These are phyloP conservation scores for Ursus arctos DNA, from an alignment of 2,113 vertebrate species.

Conservation along the genomic window DNA sequence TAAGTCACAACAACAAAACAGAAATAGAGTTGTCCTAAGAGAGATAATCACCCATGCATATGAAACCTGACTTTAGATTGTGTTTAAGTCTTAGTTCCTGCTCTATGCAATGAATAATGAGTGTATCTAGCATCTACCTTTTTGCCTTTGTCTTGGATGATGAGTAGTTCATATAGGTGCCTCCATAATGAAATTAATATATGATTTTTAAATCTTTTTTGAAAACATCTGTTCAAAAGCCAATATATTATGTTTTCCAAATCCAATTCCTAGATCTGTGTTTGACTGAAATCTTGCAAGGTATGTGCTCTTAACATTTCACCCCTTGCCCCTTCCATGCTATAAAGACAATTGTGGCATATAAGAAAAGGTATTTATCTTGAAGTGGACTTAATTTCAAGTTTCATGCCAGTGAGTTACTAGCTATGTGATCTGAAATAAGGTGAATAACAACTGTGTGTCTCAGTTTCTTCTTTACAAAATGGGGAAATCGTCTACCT, in stretches of 20 bases:
- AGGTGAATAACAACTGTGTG: not conserved
- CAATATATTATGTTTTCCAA: not conserved
- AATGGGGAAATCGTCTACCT: not conserved
- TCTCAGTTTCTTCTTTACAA: not conserved
- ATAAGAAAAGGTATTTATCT: not conserved
- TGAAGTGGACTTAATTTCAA: not conserved
- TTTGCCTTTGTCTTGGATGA: not conserved
- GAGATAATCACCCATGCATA: not conserved
- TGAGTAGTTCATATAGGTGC: not conserved
- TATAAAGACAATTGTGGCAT: not conserved
- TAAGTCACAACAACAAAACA: not conserved
- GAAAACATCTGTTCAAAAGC: not conserved
- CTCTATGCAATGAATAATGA: not conserved
- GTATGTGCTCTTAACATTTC: not conserved
- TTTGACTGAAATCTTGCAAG: not conserved
- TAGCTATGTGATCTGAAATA: not conserved
- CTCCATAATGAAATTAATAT: not conserved
- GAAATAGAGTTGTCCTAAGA: not conserved
- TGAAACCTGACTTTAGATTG: not conserved
- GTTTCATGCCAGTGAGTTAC: not conserved
- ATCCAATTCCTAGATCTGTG: not conserved
- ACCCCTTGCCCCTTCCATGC: rapidly evolving
- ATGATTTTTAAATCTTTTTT: not conserved
- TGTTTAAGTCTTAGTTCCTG: not conserved
- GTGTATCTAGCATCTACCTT: not conserved